Evolutionary conservation across 2,113 vertebrate species (phyloP).

Genomic region (Aplodontia rufa): DNA sequence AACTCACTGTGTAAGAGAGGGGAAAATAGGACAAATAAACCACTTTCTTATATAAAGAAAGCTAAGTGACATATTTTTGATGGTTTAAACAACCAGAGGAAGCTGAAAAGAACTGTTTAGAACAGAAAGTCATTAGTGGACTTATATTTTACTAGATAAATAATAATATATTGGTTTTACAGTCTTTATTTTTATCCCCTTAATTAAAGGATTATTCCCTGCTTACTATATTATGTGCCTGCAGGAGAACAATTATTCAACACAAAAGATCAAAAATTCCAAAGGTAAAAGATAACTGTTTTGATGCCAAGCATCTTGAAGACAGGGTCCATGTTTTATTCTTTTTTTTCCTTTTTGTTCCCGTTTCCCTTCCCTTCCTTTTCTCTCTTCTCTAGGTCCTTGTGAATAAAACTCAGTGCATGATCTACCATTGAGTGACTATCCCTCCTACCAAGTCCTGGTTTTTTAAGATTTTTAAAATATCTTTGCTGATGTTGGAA

Average conservation of each 20-base stretch:
- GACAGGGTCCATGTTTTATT: neutral
- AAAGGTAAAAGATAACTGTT: neutral
- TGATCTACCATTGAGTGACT: neutral
- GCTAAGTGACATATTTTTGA: constrained; percentile 40
- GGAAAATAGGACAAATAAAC: neutral
- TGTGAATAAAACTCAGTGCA: neutral
- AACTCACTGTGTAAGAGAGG: neutral
- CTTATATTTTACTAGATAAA: too few species aligned
- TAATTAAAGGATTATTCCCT: constrained; percentile 38
- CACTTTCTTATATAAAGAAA: constrained; percentile 49
- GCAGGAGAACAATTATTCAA: neutral
- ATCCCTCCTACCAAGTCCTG: neutral
- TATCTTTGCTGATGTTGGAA: constrained; percentile 33
- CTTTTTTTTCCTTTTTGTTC: neutral
- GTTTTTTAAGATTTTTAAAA: constrained; percentile 29
- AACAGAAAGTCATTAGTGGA: constrained; percentile 21
- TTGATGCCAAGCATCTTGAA: constrained; percentile 37
- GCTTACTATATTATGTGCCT: neutral
- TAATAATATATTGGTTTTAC: neutral
- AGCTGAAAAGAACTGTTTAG: neutral
- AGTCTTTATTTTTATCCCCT: constrained; percentile 6
- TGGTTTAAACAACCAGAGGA: neutral
- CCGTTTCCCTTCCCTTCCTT: neutral
- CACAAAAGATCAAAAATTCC: neutral
- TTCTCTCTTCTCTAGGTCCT: neutral